These are phyloP conservation scores for Dascillus cervinus DNA, from an alignment of 2,888 invertebrate genomes.

Conservation along the genomic window DNA sequence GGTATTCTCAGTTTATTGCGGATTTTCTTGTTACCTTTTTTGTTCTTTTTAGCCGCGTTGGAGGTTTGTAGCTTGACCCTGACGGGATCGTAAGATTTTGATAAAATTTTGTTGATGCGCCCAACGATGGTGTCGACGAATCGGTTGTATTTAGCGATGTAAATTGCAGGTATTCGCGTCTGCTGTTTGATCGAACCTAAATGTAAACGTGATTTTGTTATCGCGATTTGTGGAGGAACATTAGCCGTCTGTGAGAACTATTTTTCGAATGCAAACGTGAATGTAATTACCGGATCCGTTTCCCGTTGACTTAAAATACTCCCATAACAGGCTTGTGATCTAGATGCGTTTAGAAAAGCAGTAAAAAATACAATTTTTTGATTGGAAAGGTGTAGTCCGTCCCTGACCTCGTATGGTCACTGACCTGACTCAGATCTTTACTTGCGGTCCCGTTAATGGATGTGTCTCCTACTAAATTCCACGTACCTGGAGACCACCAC, in stretches of 20 bases:
- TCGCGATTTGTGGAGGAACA: too few relatives aligned
- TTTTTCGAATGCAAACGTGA: too few relatives aligned
- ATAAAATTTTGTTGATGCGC: conserved; percentile 72
- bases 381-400: conserved; percentile 9
- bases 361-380: too few relatives aligned
- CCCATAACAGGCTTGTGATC: too few relatives aligned
- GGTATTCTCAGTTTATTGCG: conserved; percentile 9
- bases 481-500: too few relatives aligned
- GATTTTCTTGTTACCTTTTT: conserved; percentile 16
- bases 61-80: conserved; percentile 61
- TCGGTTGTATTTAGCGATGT: conserved; percentile 75
- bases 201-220: too few relatives aligned
- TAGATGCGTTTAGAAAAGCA: too few relatives aligned
- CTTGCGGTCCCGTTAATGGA: neutral
- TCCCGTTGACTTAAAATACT: too few relatives aligned
- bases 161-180: conserved; percentile 55
- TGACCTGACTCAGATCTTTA: conserved; percentile 13
- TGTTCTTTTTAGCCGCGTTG: conserved; percentile 39
- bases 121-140: conserved; percentile 78
- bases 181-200: too few relatives aligned
- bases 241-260: too few relatives aligned
- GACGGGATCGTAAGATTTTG: conserved; percentile 77
- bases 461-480: neutral
- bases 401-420: conserved; percentile 23
- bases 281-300: too few relatives aligned